Conservation (phyloP, 2,888 invertebrate genomes). For the Helleia helle region DNA sequence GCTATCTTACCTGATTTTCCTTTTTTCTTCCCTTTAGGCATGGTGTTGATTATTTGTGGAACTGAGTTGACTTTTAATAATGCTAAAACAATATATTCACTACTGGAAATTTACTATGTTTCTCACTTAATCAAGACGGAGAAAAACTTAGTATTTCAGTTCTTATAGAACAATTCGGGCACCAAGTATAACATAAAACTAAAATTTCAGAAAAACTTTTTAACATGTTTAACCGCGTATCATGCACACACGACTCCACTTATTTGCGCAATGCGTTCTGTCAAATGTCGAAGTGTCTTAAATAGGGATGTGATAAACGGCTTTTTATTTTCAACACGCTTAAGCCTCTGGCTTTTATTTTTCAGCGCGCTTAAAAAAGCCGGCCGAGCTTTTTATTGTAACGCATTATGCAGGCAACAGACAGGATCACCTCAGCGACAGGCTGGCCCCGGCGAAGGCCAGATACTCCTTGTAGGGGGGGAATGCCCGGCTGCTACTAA, state of each 20-base stretch:
- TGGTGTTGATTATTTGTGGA: constrained; percentile 55
- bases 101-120: constrained; percentile 55
- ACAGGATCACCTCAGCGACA: no score
- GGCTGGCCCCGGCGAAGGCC: no score
- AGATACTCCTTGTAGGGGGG: no score
- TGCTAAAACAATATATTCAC: constrained; percentile 73
- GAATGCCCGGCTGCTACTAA: no score
- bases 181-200: constrained; percentile 81
- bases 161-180: constrained; percentile 80
- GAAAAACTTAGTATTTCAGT: constrained; percentile 83
- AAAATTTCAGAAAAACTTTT: constrained; percentile 81
- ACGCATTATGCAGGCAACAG: no score
- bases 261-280: constrained; percentile 55
- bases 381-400: no score
- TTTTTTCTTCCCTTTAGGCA: constrained; percentile 86
- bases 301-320: no score
- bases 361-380: no score
- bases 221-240: constrained; percentile 78
- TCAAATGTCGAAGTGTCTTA: constrained; percentile 23
- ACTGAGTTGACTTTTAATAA: constrained; percentile 55
- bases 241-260: constrained; percentile 66
- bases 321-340: no score
- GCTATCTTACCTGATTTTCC: constrained; percentile 82
- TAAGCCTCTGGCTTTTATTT: no score
- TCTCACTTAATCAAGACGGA: constrained; percentile 83